Base-by-base conservation (phyloP, 2,888 invertebrate species). In the Norana najaformis region DNA sequence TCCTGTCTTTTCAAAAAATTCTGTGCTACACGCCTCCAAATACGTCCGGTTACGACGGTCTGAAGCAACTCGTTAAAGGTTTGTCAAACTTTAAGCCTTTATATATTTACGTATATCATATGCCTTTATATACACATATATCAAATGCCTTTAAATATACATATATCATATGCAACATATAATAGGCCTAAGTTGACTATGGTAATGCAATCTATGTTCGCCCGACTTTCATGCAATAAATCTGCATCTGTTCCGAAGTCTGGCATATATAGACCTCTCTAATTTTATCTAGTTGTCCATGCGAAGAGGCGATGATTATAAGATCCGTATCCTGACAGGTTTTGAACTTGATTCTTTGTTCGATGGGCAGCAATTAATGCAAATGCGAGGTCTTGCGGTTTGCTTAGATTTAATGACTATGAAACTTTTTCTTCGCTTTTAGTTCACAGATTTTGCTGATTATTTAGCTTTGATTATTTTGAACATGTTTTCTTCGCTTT, bases 51-150 rank as follows among this genome's bases (percentile, higher is more conserved):
- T 93, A 93, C 89, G 90, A 91, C 89, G 92, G 92, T n/a, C 92
- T 94, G 20, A 93, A 93, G 91, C 92, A 93, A 90, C 93, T 94
- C 47, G 93, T 93, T 4, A 93, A 93, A 91, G 93, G 94, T 93
- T 91, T 89, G 92, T 90, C 47, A 23, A 47, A 23, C 20, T 47
- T 23, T 47, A 20, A 23, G 23, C 11, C 47, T 47, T 23, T 23
- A n/a, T n/a, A n/a, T n/a, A n/a, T n/a, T n/a, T n/a, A n/a, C n/a
- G n/a, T n/a, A n/a, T n/a, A n/a, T n/a, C n/a, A n/a, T n/a, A n/a
- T n/a, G n/a, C n/a, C n/a, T n/a, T n/a, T n/a, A n/a, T n/a, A n/a
- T n/a, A n/a, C n/a, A n/a, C n/a, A n/a, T n/a, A n/a, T n/a, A n/a
- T n/a, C n/a, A n/a, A n/a, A n/a, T n/a, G n/a, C n/a, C n/a, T n/a